A percentile compares a stretch with the other conserved stretches of the same genome.
These are phyloP conservation scores for Aleadryas rufinucha DNA, from an alignment of 2,113 vertebrate genomes.

Conservation along the genomic window DNA sequence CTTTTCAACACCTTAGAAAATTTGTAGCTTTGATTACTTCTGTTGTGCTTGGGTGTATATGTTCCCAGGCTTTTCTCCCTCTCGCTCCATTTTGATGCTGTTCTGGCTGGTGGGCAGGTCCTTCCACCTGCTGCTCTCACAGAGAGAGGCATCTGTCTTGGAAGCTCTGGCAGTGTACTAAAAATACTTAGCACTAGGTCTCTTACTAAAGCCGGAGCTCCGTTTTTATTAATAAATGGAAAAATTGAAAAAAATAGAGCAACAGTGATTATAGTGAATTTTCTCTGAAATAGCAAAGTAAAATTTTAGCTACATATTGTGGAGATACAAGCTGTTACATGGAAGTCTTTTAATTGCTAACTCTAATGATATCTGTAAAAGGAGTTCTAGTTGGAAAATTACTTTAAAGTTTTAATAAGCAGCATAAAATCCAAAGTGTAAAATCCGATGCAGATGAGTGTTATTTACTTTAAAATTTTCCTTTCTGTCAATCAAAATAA, in stretches of 20 bases:
- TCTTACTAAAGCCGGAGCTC: not conserved
- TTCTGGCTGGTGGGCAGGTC: not conserved
- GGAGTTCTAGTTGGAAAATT: not conserved
- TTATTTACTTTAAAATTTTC: not conserved
- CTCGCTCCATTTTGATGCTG: not conserved
- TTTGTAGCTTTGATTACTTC: not conserved
- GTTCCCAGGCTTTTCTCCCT: not conserved
- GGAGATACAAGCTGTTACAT: not conserved
- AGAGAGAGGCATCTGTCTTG: not conserved
- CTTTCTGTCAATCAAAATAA: not conserved
- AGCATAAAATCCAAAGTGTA: not conserved
- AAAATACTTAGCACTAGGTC: not conserved
- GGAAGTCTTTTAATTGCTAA: not conserved
- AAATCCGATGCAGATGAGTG: not conserved
- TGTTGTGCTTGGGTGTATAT: not conserved
- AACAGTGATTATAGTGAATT: not conserved
- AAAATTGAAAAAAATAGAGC: not conserved
- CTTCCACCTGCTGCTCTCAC: not conserved
- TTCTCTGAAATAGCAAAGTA: not conserved
- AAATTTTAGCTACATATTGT: not conserved
- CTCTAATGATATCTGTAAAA: not conserved
- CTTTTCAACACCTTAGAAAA: not conserved
- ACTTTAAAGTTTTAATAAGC: not conserved
- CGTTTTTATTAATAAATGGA: not conserved
- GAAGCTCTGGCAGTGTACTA: not conserved